Conservation (phyloP, 2,888 invertebrate genomes). For the Platycnemis pennipes region DNA sequence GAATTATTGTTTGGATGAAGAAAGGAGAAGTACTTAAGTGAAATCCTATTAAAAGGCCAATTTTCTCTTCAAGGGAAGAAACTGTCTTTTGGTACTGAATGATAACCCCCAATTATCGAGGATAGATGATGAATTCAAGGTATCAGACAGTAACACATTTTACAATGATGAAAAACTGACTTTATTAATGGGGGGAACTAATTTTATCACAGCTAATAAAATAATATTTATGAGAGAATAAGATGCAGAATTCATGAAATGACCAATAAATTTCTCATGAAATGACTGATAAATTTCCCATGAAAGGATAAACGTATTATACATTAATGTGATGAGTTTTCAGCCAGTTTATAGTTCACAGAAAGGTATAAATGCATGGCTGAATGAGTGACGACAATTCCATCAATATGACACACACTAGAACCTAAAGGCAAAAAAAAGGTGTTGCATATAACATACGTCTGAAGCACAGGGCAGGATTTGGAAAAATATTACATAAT, state of each 20-base stretch:
- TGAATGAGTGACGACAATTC: not conserved
- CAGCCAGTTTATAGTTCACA: not conserved
- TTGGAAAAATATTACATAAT: not conserved
- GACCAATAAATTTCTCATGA: too few relatives aligned
- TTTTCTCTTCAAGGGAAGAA: not conserved
- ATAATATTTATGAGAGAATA: too few relatives aligned
- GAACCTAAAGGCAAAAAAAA: not conserved
- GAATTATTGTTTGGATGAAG: too few relatives aligned
- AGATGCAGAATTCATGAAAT: too few relatives aligned
- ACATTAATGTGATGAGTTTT: too few relatives aligned
- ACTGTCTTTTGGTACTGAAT: not conserved
- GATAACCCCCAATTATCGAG: too few relatives aligned
- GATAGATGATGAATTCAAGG: too few relatives aligned
- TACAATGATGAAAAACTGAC: too few relatives aligned
- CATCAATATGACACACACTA: not conserved
- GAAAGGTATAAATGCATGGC: not conserved
- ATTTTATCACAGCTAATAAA: not conserved
- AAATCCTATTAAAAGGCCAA: not conserved
- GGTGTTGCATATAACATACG: not conserved
- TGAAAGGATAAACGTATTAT: too few relatives aligned
- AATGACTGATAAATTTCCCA: too few relatives aligned
- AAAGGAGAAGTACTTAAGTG: not conserved
- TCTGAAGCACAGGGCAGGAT: too few relatives aligned
- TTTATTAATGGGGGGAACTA: not conserved
- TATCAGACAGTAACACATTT: too few relatives aligned